Evolutionary conservation across 1,140 invertebrate genomes (phyloP), one percentile per base, ranked within the genome.

Genomic region (Chelonus insularis): DNA sequence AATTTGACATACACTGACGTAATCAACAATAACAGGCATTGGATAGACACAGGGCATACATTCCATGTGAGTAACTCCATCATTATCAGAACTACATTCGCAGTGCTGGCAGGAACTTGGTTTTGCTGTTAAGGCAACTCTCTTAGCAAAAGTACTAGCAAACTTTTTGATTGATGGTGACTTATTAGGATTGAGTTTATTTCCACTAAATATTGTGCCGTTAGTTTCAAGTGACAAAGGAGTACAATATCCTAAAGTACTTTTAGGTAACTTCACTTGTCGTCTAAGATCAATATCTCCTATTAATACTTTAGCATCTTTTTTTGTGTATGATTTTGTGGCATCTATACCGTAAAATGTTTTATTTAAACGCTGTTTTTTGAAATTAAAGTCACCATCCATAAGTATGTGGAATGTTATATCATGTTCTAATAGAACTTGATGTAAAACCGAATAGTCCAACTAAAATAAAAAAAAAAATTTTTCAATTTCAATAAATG

Each of bases 321-420:
- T 92, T 64, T 89, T 91, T 0, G 91, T 92, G 70, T 90, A 95
- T 0, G 89, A 89, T 36, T 85, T 77, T 0, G 78, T 81, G 3
- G 84, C 86, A 76, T 96, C 93, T 59, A 86, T 73, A 81, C 92
- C 92, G 65, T 89, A 92, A 60, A 93, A 86, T 66, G 88, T 87
- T 71, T 90, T 91, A 41, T 85, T 84, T 4, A 88, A 81, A 39
- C 86, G 84, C 54, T 85, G 84, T 71, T 91, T 91, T 14, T 88
- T 86, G 39, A 91, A 83, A 32, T 83, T 82, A 68, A 94, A 93
- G 57, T 92, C 89, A 4, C 87, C 87, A 64, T 92, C 86, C 84
- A 93, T 91, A 4, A 96, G 73, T 25, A 96, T 88, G 72, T 96
- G 94, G 0, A 96, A 77, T 0, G 85, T 89, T 56, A 94, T 88